These are phyloP conservation scores for Ciconia stormi DNA, from an alignment of 2,113 vertebrate genomes.

Conservation along the genomic window DNA sequence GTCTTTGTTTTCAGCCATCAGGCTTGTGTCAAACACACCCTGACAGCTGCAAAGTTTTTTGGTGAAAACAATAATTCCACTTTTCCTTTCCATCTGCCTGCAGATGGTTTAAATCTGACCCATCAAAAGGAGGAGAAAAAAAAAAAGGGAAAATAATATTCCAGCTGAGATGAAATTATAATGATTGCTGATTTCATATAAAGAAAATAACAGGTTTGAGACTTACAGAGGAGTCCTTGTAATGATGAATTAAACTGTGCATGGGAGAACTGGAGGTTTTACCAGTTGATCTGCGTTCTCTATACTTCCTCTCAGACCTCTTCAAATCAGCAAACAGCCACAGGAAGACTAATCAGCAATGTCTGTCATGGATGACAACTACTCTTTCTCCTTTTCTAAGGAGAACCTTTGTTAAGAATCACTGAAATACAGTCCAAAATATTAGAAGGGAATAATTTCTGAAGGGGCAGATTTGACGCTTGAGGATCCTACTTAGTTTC, in stretches of 20 bases:
- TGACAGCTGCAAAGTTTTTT: constrained; percentile 80
- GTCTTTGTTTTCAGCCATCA: constrained; percentile 69
- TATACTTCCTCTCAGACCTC: constrained; percentile 11
- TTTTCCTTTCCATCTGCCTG: constrained; percentile 76
- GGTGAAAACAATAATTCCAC: constrained; percentile 73
- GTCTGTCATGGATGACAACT: constrained; percentile 1
- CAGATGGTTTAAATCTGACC: constrained; percentile 82
- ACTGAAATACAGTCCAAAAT: neutral
- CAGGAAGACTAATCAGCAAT: constrained; percentile 20
- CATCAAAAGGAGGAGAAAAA: constrained; percentile 18
- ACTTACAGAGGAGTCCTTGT: neutral
- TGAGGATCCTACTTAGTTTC: neutral
- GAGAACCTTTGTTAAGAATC: neutral
- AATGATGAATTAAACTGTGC: constrained; percentile 9
- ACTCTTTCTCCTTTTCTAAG: neutral
- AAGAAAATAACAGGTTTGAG: constrained; percentile 39
- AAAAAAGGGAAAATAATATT: neutral
- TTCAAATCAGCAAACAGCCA: constrained; percentile 27
- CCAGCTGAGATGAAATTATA: constrained; percentile 56
- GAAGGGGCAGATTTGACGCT: neutral
- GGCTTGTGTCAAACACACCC: constrained; percentile 73
- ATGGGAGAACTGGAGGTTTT: neutral
- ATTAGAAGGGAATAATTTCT: neutral
- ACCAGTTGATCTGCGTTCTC: neutral
- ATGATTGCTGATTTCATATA: constrained; percentile 31